These are phyloP conservation scores for Urocolius indicus DNA, from an alignment of 2,113 vertebrate species.

Conservation along the genomic window DNA sequence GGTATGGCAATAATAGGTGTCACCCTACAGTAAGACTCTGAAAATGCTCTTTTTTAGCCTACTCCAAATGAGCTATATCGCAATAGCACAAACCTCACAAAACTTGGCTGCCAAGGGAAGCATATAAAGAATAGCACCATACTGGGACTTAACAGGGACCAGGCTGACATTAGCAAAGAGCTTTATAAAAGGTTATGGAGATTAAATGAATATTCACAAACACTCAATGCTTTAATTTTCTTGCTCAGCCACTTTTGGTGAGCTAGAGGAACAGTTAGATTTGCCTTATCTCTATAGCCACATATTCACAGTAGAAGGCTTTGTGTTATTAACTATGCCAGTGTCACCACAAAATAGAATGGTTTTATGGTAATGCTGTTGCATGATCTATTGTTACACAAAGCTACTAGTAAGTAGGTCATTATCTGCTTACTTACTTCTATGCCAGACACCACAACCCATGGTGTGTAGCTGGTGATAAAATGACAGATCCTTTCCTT, in stretches of 20 bases:
- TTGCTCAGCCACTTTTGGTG: background rate
- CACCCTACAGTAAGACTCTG: background rate
- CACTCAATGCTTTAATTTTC: background rate
- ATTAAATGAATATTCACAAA: background rate
- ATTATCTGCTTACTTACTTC: slow-evolving; percentile 1
- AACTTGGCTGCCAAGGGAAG: background rate
- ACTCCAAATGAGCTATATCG: background rate
- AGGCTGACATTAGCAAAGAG: rapidly evolving
- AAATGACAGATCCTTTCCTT: background rate
- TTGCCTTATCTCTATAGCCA: slow-evolving; percentile 19
- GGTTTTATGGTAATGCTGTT: slow-evolving; percentile 12
- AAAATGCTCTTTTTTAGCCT: background rate
- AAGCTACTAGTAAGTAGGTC: background rate
- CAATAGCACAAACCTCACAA: background rate
- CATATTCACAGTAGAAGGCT: background rate
- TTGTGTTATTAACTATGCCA: background rate
- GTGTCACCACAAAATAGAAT: rapidly evolving
- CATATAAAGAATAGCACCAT: background rate
- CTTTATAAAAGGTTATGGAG: background rate
- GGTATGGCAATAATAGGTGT: background rate
- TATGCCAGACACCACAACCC: background rate
- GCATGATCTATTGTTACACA: background rate
- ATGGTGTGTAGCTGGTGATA: rapidly evolving
- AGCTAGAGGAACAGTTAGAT: background rate
- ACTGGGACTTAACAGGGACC: rapidly evolving